These are phyloP conservation scores for Hoplodrina blanda DNA, from an alignment of 2,888 invertebrate species.

Conservation along the genomic window DNA sequence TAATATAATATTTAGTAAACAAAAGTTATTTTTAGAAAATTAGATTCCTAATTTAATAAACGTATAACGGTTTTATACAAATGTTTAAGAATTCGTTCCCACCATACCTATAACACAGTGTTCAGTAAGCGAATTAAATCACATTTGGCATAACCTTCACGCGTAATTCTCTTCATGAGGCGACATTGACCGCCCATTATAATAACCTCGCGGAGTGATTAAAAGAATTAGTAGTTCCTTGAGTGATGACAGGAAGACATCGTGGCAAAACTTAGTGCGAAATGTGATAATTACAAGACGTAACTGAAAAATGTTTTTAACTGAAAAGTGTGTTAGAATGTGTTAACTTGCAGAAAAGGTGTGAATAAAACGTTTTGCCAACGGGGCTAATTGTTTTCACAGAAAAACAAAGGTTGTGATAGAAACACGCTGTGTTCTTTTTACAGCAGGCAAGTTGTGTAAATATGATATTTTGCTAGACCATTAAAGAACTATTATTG, in stretches of 20 bases:
- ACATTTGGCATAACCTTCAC: slow-evolving; percentile 45
- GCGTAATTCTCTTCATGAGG: slow-evolving; percentile 47
- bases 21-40: neutral
- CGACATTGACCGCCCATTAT: slow-evolving; percentile 61
- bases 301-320: neutral
- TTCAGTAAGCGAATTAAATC: slow-evolving; percentile 20
- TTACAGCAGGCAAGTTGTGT: slow-evolving; percentile 1
- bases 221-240: slow-evolving; percentile 43
- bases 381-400: too few species aligned
- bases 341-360: neutral
- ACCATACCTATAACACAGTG: slow-evolving; percentile 1
- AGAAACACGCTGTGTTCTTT: neutral
- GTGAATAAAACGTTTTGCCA: too few species aligned
- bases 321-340: neutral
- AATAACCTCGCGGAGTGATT: slow-evolving; percentile 37
- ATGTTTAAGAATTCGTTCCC: neutral
- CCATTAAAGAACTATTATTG: too few species aligned
- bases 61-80: neutral
- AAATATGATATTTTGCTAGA: too few species aligned
- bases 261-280: neutral
- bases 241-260: slow-evolving; percentile 20
- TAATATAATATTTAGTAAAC: neutral
- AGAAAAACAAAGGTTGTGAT: neutral
- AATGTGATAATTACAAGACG: neutral
- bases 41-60: neutral